phyloP scores from a whole-genome alignment of 2,113 vertebrate genomes.

The Gnathonemus longibarbis region DNA sequence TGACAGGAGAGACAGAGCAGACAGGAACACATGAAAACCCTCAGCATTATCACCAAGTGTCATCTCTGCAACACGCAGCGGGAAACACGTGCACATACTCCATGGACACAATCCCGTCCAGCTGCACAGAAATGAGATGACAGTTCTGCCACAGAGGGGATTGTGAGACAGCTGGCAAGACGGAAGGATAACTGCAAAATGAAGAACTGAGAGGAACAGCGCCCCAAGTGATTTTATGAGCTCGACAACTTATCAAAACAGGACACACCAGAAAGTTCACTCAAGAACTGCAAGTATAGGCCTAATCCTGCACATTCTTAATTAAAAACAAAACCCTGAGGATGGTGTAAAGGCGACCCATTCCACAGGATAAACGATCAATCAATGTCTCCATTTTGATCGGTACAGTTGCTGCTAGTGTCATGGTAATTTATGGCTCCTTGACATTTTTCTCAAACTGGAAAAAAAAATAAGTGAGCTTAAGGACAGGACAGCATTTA shows the following conservation, averaged over 20 bases:
- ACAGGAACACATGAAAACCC: not conserved
- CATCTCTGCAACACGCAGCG: not conserved
- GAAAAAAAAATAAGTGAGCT: not conserved
- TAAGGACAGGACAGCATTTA: not conserved
- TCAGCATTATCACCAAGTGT: not conserved
- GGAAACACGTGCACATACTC: not conserved
- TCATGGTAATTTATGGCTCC: not conserved
- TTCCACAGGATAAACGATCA: not conserved
- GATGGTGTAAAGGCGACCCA: not conserved
- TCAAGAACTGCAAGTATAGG: not conserved
- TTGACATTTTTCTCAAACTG: not conserved
- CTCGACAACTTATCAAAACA: not conserved
- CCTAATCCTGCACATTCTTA: not conserved
- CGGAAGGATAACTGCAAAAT: not conserved
- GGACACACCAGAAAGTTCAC: not conserved
- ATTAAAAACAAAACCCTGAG: not conserved
- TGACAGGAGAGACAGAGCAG: not conserved
- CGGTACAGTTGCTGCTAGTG: not conserved
- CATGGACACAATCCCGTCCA: not conserved
- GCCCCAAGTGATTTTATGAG: not conserved
- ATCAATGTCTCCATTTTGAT: not conserved
- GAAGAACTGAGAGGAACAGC: not conserved
- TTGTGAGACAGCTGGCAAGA: not conserved
- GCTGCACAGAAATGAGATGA: not conserved
- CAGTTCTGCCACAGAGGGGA: not conserved